Percentiles rank a stretch among this genome's conserved stretches.
These are phyloP conservation scores for Lota lota DNA, from an alignment of 2,113 vertebrate species.

Conservation along the genomic window DNA sequence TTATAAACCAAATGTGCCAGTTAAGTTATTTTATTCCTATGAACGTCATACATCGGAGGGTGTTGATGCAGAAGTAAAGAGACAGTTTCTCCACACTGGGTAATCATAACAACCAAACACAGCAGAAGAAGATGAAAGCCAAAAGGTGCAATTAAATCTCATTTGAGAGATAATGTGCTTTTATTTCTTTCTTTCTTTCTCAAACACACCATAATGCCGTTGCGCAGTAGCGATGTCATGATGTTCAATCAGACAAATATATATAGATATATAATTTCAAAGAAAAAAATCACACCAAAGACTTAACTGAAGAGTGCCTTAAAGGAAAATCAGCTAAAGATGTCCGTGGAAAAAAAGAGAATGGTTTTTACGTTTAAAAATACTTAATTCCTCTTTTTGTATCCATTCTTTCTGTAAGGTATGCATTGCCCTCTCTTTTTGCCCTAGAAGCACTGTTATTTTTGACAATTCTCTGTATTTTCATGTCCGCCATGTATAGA, in stretches of 20 bases:
- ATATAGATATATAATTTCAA: neutral
- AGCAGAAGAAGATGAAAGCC: conserved; percentile 49
- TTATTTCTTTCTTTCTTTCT: neutral
- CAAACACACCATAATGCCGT: conserved; percentile 17
- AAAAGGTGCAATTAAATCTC: conserved; percentile 53
- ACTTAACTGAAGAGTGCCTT: conserved; percentile 56
- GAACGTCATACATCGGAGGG: conserved; percentile 40
- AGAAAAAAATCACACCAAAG: conserved; percentile 32
- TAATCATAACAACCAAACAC: conserved; percentile 45
- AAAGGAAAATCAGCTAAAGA: conserved; percentile 42
- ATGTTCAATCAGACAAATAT: neutral
- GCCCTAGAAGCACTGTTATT: conserved; percentile 65
- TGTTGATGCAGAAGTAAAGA: conserved; percentile 28
- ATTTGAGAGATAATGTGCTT: conserved; percentile 24
- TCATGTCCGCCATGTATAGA: conserved; percentile 56
- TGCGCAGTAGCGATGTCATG: conserved; percentile 6
- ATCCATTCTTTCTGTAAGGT: conserved; percentile 50
- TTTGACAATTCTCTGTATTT: conserved; percentile 69
- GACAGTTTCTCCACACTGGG: conserved; percentile 26
- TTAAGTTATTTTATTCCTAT: conserved; percentile 40
- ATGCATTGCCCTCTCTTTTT: conserved; percentile 40
- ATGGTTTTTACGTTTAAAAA: conserved; percentile 35
- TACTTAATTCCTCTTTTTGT: conserved; percentile 38
- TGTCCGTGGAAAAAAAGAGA: conserved; percentile 30
- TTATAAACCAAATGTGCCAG: conserved; percentile 70